phyloP scores from a whole-genome alignment of 2,888 invertebrate genomes.

The Toxonevra muliebris region DNA sequence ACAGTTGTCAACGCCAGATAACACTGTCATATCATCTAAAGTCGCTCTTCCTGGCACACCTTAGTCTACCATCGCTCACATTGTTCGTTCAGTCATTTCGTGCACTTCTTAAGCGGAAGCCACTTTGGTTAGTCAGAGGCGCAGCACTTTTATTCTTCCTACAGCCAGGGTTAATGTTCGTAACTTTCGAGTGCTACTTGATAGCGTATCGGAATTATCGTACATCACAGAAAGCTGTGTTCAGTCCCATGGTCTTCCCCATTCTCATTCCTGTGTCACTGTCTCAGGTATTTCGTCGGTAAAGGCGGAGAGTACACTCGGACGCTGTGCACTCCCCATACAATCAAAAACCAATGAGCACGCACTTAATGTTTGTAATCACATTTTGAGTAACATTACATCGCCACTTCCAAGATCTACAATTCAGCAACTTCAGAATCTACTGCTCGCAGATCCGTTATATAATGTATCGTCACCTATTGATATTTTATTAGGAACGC shows the following conservation, averaged over 20 bases:
- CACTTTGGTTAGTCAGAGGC: no score
- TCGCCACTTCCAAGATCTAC: neutral
- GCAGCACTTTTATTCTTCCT: no score
- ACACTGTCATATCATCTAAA: no score
- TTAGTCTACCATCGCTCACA: no score
- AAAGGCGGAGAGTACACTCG: neutral
- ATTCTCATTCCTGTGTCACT: neutral
- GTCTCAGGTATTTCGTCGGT: constrained; percentile 1
- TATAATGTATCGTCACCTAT: neutral
- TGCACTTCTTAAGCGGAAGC: no score
- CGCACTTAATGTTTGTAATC: neutral
- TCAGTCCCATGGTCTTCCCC: neutral
- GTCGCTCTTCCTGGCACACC: no score
- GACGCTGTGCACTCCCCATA: neutral
- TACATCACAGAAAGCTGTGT: constrained; percentile 12
- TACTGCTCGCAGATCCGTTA: neutral
- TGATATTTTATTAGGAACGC: neutral
- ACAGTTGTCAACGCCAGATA: no score
- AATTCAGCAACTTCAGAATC: neutral
- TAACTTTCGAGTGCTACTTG: no score
- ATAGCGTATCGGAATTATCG: constrained; percentile 24
- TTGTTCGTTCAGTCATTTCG: no score
- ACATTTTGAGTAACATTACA: constrained; percentile 3
- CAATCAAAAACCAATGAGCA: neutral
- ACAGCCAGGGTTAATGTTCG: no score